Evolutionary conservation across 2,888 invertebrate genomes (phyloP), one percentile per base, ranked within the genome.

Genomic region (Drosophila paranaensis): DNA sequence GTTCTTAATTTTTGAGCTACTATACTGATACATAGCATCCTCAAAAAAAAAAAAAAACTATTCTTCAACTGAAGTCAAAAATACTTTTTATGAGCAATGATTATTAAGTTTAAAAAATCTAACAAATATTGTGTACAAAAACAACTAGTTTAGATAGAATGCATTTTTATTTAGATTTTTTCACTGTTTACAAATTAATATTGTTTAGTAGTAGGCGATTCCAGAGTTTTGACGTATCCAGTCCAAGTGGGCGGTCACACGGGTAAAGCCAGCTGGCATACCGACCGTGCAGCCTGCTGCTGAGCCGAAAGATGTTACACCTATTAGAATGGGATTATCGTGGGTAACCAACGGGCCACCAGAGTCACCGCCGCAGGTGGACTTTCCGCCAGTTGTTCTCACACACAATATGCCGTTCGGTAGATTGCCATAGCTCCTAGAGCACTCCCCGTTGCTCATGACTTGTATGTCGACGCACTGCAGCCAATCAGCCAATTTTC

Each of bases 391-490:
- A 25, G 80, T 46, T 0, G 81, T 83, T 16, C 64, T 54, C 0
- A 79, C 73, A 56, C 91, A 91, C 51, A 91, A 60, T 14, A 81
- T 80, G 10, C 74, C 74, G 3, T 60, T 16, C 9, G 65, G 20
- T 0, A 56, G 13, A 11, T n/a, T 43, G 20, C 75, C 76, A 53
- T 77, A 90, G 45, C 58, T 53, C 6, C 30, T 37, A 0, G 58
- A 53, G 76, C 93, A 93, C 25, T 75, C 37, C 0, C 16, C 5
- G 66, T 92, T 91, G 40, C 81, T 68, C 8, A 93, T 90, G 48
- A 93, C 85, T 6, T 90, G 87, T 6, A 90, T 61, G 42, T 82
- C 70, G 8, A 90, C 90, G 53, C 88, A 90, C 60, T 93, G 89
- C 20, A 93, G 82, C 48, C 91, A 91, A 3, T 89, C 70, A 48